A percentile compares a stretch with the other conserved stretches of the same genome.
Conservation (phyloP, 35 echinoderm and acorn worm genomes). For the Strongylocentrotus purpuratus region DNA sequence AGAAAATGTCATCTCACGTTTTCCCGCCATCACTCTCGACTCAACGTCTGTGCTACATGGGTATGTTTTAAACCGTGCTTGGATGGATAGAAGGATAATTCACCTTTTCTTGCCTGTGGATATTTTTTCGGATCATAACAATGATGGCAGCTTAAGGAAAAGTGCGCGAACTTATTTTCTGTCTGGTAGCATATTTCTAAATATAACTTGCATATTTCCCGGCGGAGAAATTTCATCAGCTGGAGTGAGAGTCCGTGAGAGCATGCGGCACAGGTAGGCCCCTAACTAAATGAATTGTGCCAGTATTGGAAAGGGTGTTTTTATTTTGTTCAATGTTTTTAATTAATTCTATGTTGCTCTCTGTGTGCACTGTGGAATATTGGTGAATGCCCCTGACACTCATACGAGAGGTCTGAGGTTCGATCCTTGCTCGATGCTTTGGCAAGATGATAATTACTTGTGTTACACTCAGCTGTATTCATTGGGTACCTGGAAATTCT, state of each 20-base stretch:
- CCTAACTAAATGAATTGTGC: too few relatives aligned
- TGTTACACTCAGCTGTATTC: too few relatives aligned
- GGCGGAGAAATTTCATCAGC: neutral
- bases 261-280: neutral
- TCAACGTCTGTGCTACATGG: neutral
- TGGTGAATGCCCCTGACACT: too few relatives aligned
- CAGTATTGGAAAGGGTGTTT: too few relatives aligned
- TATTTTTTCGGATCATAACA: constrained; percentile 4
- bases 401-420: too few relatives aligned
- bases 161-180: neutral
- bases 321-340: too few relatives aligned
- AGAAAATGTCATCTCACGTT: neutral
- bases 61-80: neutral
- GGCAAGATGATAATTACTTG: too few relatives aligned
- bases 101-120: neutral
- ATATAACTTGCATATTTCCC: neutral
- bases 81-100: neutral
- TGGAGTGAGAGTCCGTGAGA: neutral
- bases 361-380: too few relatives aligned
- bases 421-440: too few relatives aligned
- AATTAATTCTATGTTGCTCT: too few relatives aligned
- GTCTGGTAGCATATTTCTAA: neutral
- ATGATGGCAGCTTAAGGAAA: constrained; percentile 2
- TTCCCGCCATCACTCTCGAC: neutral
- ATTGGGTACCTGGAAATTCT: too few relatives aligned